phyloP scores from a whole-genome alignment of 2,888 invertebrate species.

The Dasypolia templi region DNA sequence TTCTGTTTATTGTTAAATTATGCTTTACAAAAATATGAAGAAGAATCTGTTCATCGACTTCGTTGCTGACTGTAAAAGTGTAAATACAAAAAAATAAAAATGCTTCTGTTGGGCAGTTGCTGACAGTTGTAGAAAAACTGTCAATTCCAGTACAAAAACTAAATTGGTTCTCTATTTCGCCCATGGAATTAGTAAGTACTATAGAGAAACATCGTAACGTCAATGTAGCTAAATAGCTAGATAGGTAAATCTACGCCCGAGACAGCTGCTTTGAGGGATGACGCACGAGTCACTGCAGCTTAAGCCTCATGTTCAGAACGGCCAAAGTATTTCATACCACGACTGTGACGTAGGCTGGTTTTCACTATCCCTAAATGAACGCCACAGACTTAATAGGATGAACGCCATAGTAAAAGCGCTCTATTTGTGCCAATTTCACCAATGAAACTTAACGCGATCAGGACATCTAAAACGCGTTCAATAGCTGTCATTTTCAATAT shows the following conservation, averaged over 20 bases:
- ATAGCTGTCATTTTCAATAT: too few relatives aligned
- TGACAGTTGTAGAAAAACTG: neutral
- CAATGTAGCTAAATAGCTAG: neutral
- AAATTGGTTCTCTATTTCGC: neutral
- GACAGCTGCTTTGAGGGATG: neutral
- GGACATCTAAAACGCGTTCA: too few relatives aligned
- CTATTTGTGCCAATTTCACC: too few relatives aligned
- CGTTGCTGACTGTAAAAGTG: neutral
- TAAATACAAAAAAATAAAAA: neutral
- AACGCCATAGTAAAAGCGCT: neutral
- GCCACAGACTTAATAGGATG: too few relatives aligned
- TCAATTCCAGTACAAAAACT: neutral
- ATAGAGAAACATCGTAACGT: neutral
- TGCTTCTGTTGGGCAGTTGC: neutral
- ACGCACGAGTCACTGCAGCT: neutral
- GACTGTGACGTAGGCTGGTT: neutral
- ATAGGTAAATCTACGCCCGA: neutral
- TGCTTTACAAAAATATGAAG: too few relatives aligned
- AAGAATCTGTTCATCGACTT: neutral
- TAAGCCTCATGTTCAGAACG: neutral
- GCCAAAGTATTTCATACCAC: neutral
- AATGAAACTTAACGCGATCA: too few relatives aligned
- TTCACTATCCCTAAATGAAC: neutral
- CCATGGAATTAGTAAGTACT: constrained; percentile 12
- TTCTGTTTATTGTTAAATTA: neutral